Percentiles rank a stretch among this genome's conserved stretches.
phyloP scores from a whole-genome alignment of 2,113 vertebrate genomes.

The Datnioides undecimradiatus region DNA sequence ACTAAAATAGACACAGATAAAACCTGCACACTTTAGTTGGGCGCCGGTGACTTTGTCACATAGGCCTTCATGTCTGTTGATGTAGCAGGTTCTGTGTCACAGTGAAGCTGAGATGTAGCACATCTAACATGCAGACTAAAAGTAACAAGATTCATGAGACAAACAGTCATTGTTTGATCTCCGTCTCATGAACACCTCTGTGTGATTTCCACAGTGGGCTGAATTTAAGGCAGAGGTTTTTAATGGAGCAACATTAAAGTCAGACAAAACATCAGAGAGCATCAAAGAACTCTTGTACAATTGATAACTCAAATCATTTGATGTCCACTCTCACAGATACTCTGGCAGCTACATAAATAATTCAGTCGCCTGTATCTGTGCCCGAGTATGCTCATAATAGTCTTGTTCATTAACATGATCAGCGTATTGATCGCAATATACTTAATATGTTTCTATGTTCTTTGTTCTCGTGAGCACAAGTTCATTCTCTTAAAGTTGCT shows the following conservation, averaged over 20 bases:
- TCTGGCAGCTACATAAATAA: conserved; percentile 3
- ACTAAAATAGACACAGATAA: too few relatives aligned
- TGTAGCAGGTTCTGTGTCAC: too few relatives aligned
- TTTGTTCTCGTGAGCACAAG: background rate
- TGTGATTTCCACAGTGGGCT: background rate
- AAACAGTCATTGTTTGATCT: conserved; percentile 30
- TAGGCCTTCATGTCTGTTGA: background rate
- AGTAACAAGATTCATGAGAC: background rate
- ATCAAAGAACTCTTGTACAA: conserved; percentile 35
- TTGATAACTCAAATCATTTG: conserved; percentile 26
- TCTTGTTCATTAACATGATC: conserved; percentile 9
- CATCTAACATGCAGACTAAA: background rate
- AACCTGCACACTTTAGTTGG: too few relatives aligned
- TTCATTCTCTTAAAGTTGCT: background rate
- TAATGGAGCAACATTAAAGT: conserved; percentile 35
- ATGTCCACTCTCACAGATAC: conserved; percentile 29
- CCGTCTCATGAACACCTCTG: background rate
- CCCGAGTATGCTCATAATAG: background rate
- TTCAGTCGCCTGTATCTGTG: too few relatives aligned
- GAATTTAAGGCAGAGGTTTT: too few relatives aligned
- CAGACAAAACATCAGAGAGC: conserved; percentile 46
- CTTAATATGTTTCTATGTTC: too few relatives aligned
- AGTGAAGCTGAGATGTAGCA: background rate
- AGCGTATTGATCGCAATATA: background rate
- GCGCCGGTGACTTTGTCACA: too few relatives aligned